Conservation (phyloP, 2,888 invertebrate species). For the Nemotelus nigrinus region DNA sequence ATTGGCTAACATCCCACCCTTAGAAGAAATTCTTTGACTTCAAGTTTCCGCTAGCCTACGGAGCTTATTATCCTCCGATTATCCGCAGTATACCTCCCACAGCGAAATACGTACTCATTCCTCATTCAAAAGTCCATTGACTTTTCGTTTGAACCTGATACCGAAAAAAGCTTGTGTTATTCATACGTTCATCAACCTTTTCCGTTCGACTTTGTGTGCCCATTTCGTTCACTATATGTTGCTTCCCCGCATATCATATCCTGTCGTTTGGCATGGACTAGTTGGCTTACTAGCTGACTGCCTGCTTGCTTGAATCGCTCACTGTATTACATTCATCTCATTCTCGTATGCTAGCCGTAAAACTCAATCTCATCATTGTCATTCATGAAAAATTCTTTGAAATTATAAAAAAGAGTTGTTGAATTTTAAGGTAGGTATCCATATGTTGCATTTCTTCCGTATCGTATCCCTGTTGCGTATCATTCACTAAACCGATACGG, state of each 20-base stretch:
- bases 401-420: conserved; percentile 36
- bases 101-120: not conserved
- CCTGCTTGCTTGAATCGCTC: not conserved
- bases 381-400: conserved; percentile 42
- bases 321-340: conserved; percentile 1
- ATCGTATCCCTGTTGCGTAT: no score
- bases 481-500: no score
- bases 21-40: no score
- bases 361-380: conserved; percentile 43
- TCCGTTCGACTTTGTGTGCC: not conserved
- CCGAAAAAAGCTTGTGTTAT: not conserved
- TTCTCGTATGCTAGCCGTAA: not conserved
- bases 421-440: no score
- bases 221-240: not conserved
- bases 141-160: conserved; percentile 2
- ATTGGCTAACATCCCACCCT: no score
- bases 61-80: not conserved
- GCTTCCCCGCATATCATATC: conserved; percentile 22
- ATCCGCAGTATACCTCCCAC: no score
- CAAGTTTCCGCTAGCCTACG: no score
- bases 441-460: no score
- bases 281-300: no score
- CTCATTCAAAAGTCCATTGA: conserved; percentile 32
- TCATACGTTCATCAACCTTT: conserved; percentile 24
- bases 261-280: not conserved